Base-by-base conservation (phyloP, 2,888 invertebrate genomes). In the Dione juno region DNA sequence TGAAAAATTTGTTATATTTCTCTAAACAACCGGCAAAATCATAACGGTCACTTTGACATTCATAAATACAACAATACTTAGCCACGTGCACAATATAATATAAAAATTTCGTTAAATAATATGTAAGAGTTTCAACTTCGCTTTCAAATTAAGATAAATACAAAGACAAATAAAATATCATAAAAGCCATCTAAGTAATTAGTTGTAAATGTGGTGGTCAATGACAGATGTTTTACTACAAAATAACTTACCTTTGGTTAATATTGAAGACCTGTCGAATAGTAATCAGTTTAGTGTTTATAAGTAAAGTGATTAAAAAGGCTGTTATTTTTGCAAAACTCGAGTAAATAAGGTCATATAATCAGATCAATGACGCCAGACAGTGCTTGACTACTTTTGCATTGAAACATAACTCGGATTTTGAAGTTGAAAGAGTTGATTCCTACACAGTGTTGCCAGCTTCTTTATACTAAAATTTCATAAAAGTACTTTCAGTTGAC, bases 11-110 rank as follows among this genome's bases (percentile, higher is more conserved):
- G 3, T 45, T 28, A 61, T 52, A 13, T 37, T 50, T 64, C 35
- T 64, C 10, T 9, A 14, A 54, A 11, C 7, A 64, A 57, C 71
- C 68, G 71, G 71, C 53, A 68, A 68, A 68, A 28, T n/a, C 1
- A 35, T 71, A 68, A 71, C 71, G 71, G 71, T 65, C 65, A 54
- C 40, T 68, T 68, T 68, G 65, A 68, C 68, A 71, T 58, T 58
- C 37, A 37, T 50, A 66, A 66, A 66, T 66, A 66, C 41, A 48
- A 64, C 64, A 64, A 64, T 37, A 13, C 43, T 13, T 43, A 28
- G 54, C 66, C 66, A 66, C 66, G 66, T 66, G 66, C 41, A 52
- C 13, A 19, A 40, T 50, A 50, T 28, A 40, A 28, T n/a, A 61
- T 14, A 61, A 1, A 7, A 45, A 3, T 28, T 43, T 14, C 45